Evolutionary conservation across 2,888 invertebrate genomes (phyloP), one percentile per base, ranked within the genome.

Genomic region (Arge pagana): DNA sequence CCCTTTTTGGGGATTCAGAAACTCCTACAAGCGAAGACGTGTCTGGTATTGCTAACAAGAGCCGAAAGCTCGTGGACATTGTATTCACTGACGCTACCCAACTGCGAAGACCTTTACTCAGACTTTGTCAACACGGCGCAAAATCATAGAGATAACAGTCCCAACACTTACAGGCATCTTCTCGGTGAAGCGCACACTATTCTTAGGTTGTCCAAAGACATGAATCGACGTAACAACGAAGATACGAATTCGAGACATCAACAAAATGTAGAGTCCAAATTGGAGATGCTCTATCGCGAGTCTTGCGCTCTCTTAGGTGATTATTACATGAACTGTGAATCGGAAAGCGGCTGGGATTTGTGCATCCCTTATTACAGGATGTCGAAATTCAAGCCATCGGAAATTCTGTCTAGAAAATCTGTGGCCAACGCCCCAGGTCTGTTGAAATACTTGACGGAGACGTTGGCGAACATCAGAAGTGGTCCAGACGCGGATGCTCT

Each of bases 171-270:
- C 67, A 81, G 84, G 53, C 87, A 89, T 71, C 77, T 91, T 50
- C 77, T 90, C 66, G 83, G 84, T 61, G 90, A 90, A 74, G 87
- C 87, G 4, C 87, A 88, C 67, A 81, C 87, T 59, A 82, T 89
- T 62, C 74, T 90, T 13, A 76, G 84, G 52, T 68, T 81, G 21
- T 74, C 78, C 2, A 68, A 81, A 35, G 71, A 79, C 40, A 56
- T 79, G 18, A 68, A 67, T 31, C 66, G 68, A 54, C 77, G 76
- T 75, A 55, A 19, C 19, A 51, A 51, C 8, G 26, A 57, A n/a
- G 45, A 55, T 8, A 50, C 49, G 35, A 45, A 26, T 56, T 42
- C 39, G 13, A 33, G 36, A 15, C 40, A 48, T 4, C 52, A 48
- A 43, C 50, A 50, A 28, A 26, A n/a, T 18, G 39, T 50, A 53